Percentiles rank a stretch among this genome's conserved stretches.
Conservation (phyloP, 2,888 invertebrate genomes). For the Cataglyphis rosenhaueri region DNA sequence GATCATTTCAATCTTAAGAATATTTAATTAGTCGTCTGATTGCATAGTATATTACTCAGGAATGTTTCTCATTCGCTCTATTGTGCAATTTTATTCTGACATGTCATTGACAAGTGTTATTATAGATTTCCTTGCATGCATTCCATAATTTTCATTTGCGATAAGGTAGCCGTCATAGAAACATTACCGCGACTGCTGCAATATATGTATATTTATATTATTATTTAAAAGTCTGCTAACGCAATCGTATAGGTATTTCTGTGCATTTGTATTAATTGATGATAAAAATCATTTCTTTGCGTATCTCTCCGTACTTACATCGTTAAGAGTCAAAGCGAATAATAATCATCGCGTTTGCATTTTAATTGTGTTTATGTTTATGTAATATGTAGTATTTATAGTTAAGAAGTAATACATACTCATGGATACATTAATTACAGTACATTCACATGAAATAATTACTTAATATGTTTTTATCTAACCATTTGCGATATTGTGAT, state of each 20-base stretch:
- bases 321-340: not conserved
- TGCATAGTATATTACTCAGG: slow-evolving; percentile 32
- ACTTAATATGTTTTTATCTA: not conserved
- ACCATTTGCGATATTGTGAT: not conserved
- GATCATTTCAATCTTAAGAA: slow-evolving; percentile 51
- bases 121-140: slow-evolving; percentile 7
- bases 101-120: slow-evolving; percentile 30
- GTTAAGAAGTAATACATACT: not conserved
- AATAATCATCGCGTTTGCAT: slow-evolving; percentile 1
- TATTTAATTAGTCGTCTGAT: slow-evolving; percentile 66
- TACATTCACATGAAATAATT: slow-evolving; percentile 3
- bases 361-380: not conserved
- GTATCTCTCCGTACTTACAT: not conserved
- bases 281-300: not conserved
- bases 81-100: slow-evolving; percentile 46
- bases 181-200: not conserved
- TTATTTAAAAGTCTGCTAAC: not conserved
- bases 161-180: not conserved
- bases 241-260: not conserved
- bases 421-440: not conserved
- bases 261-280: not conserved
- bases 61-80: slow-evolving; percentile 31
- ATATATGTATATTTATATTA: not conserved
- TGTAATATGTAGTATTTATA: not conserved
- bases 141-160: slow-evolving; percentile 19